A percentile compares a stretch with the other conserved stretches of the same genome.
Conservation (phyloP, 1,140 invertebrate genomes). For the Elymnias hypermnestra region DNA sequence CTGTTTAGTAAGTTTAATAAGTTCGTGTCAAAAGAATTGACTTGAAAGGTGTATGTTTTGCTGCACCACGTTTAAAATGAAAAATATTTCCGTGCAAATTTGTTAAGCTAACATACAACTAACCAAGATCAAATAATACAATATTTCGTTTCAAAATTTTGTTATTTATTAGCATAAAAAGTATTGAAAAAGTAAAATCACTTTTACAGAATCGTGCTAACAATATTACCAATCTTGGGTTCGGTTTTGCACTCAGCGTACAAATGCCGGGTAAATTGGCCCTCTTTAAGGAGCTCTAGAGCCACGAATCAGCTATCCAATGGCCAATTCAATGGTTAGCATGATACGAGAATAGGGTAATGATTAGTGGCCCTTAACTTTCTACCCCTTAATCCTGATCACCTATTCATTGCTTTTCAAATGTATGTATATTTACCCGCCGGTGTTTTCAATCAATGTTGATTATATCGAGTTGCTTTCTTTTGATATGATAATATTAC, state of each 20-base stretch:
- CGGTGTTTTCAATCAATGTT: not conserved
- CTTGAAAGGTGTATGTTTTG: too few relatives aligned
- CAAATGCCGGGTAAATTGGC: conserved; percentile 13
- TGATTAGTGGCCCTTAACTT: conserved; percentile 8
- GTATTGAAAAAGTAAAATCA: conserved; percentile 2
- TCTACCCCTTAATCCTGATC: conserved; percentile 6
- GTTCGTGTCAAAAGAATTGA: too few relatives aligned
- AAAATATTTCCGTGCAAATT: too few relatives aligned
- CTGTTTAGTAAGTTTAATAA: too few relatives aligned
- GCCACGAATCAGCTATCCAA: conserved; percentile 11
- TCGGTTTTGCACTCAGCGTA: conserved; percentile 12
- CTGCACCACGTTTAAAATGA: too few relatives aligned
- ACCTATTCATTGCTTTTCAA: conserved; percentile 2
- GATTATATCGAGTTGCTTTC: not conserved
- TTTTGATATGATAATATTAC: not conserved
- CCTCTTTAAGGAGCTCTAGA: conserved; percentile 6
- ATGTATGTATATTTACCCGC: not conserved
- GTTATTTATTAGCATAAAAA: too few relatives aligned
- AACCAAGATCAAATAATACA: too few relatives aligned
- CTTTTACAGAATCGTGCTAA: conserved; percentile 8
- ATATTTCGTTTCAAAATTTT: too few relatives aligned
- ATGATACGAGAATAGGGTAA: conserved; percentile 14
- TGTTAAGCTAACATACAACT: too few relatives aligned
- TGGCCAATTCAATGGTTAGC: conserved; percentile 13
- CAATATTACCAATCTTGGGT: conserved; percentile 3